These are phyloP conservation scores for Centropus unirufus DNA, from an alignment of 2,113 vertebrate species.

Conservation along the genomic window DNA sequence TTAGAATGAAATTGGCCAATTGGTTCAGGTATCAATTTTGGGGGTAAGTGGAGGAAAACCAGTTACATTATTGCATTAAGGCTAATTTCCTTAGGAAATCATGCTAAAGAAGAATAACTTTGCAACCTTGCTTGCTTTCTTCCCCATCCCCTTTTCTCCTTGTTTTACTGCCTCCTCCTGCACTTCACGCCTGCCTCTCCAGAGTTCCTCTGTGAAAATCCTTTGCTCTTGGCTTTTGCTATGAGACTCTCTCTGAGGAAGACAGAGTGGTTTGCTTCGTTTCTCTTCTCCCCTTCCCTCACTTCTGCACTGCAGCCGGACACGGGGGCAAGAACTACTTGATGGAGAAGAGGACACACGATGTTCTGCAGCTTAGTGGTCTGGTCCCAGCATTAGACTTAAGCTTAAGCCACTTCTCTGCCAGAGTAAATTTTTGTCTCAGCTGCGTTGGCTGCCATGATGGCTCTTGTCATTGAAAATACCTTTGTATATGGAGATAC, in stretches of 20 bases:
- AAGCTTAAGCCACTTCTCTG: neutral
- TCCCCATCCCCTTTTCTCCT: neutral
- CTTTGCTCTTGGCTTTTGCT: neutral
- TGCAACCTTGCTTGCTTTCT: neutral
- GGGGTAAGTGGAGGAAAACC: neutral
- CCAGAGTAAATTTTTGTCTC: neutral
- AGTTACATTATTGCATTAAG: neutral
- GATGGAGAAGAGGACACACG: neutral
- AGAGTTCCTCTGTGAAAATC: neutral
- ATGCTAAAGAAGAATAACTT: neutral
- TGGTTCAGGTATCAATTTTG: neutral
- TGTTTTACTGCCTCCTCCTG: neutral
- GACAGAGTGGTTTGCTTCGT: neutral
- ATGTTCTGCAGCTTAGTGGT: neutral
- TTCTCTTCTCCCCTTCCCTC: neutral
- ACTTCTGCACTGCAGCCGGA: neutral
- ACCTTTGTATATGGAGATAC: neutral
- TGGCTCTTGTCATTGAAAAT: neutral
- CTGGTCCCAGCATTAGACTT: neutral
- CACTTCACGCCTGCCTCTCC: neutral
- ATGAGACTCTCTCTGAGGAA: neutral
- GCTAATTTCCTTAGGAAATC: constrained; percentile 18
- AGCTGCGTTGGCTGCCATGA: neutral
- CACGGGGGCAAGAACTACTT: neutral
- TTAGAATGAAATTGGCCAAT: neutral